Conservation (phyloP, 2,888 invertebrate species). For the Ganaspis brasiliensis region DNA sequence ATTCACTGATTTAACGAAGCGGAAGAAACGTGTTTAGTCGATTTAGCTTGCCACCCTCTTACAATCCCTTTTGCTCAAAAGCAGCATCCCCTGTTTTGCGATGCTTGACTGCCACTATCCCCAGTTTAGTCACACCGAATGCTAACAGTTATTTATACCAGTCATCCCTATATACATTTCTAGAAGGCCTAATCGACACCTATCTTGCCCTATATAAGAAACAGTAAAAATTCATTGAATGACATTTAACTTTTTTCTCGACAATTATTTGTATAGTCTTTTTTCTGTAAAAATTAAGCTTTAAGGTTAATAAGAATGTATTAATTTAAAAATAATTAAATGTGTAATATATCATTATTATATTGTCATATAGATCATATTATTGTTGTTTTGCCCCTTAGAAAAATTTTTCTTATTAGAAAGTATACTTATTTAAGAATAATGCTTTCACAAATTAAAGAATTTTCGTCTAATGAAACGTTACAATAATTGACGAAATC, state of each 20-base stretch:
- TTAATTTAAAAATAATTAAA: no score
- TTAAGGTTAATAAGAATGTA: no score
- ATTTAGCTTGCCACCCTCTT: slow-evolving; percentile 70
- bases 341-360: no score
- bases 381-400: no score
- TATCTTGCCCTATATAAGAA: not conserved
- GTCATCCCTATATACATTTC: slow-evolving; percentile 20
- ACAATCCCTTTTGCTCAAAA: slow-evolving; percentile 66
- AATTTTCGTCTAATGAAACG: no score
- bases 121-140: slow-evolving; percentile 71
- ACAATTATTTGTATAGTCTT: no score
- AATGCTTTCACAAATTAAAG: no score
- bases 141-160: slow-evolving; percentile 74
- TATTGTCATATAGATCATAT: no score
- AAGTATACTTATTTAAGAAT: no score
- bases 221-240: not conserved
- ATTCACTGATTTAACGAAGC: slow-evolving; percentile 78
- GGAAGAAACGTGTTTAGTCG: slow-evolving; percentile 78
- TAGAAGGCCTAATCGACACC: not conserved
- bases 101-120: slow-evolving; percentile 63
- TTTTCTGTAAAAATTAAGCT: not conserved
- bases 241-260: slow-evolving; percentile 11
- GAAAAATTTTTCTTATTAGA: no score
- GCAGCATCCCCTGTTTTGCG: slow-evolving; percentile 62
- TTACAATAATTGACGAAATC: no score